Percentiles rank a stretch among this genome's conserved stretches.
phyloP scores from a whole-genome alignment of 2,888 invertebrate species.

The Thymelicus lineola region DNA sequence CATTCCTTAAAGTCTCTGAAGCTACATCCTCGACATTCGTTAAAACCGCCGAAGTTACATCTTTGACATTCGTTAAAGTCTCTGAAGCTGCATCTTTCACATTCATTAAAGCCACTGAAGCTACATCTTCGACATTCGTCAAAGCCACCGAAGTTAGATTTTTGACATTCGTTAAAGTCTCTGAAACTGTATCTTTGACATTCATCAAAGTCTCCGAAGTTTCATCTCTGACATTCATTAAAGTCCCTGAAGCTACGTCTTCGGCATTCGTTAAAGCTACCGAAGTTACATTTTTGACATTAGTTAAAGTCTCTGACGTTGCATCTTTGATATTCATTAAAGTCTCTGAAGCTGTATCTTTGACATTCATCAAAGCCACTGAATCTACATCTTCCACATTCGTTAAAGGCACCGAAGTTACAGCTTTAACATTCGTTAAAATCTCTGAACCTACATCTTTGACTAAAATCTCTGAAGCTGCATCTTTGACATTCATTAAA shows the following conservation, averaged over 20 bases:
- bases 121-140: constrained; percentile 42
- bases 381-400: background rate
- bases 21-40: constrained; percentile 43
- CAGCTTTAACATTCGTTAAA: constrained; percentile 43
- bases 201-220: constrained; percentile 13
- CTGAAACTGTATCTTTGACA: background rate
- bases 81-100: background rate
- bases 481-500: background rate
- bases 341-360: background rate
- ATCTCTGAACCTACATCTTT: background rate
- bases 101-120: constrained; percentile 6
- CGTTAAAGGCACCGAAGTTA: constrained; percentile 19
- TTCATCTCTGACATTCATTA: constrained; percentile 41
- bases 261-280: constrained; percentile 17
- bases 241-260: no score
- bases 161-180: constrained; percentile 16
- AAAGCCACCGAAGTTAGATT: no score
- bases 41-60: constrained; percentile 29
- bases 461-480: background rate
- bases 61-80: constrained; percentile 20
- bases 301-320: constrained; percentile 15
- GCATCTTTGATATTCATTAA: constrained; percentile 41
- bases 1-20: background rate
- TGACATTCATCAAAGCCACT: constrained; percentile 13
- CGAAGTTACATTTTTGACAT: background rate